Evolutionary conservation across 1,140 invertebrate species (phyloP).

Genomic region (Araneus ventricosus): DNA sequence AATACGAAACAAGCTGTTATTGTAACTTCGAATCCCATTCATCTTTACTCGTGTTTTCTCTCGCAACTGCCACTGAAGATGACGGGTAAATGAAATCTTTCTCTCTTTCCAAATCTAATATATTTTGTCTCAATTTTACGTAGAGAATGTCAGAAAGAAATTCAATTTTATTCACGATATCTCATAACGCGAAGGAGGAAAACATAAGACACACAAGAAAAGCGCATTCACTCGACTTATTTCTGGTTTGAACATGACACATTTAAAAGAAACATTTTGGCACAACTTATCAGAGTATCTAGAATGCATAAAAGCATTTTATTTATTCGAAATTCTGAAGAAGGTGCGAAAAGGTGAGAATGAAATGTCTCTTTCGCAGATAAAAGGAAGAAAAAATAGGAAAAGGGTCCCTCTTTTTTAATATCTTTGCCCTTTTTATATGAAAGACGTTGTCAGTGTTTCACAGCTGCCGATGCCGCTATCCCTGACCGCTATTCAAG

Average conservation of each 20-base stretch:
- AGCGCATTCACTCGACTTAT: neutral
- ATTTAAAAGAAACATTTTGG: constrained; percentile 45
- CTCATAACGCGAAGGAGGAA: neutral
- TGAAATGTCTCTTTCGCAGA: constrained; percentile 36
- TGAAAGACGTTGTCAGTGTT: constrained; percentile 69
- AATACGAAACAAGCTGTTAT: neutral
- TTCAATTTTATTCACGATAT: constrained; percentile 42
- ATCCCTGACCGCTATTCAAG: constrained; percentile 64
- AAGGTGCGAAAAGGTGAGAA: constrained; percentile 50
- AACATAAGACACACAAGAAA: neutral
- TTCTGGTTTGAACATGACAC: constrained; percentile 22
- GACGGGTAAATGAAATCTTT: constrained; percentile 1
- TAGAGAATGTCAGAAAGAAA: neutral
- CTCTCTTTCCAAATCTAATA: neutral
- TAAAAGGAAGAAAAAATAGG: constrained; percentile 31
- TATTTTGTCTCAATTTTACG: constrained; percentile 11
- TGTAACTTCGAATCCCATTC: neutral
- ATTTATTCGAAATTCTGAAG: constrained; percentile 24
- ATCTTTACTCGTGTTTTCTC: neutral
- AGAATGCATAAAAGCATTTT: constrained; percentile 30
- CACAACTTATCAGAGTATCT: constrained; percentile 46
- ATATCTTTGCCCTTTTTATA: constrained; percentile 67
- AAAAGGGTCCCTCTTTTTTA: constrained; percentile 61
- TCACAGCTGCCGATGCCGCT: constrained; percentile 62
- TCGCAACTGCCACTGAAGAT: neutral